Base-by-base conservation (phyloP, 2,113 vertebrate genomes). In the Aix galericulata region DNA sequence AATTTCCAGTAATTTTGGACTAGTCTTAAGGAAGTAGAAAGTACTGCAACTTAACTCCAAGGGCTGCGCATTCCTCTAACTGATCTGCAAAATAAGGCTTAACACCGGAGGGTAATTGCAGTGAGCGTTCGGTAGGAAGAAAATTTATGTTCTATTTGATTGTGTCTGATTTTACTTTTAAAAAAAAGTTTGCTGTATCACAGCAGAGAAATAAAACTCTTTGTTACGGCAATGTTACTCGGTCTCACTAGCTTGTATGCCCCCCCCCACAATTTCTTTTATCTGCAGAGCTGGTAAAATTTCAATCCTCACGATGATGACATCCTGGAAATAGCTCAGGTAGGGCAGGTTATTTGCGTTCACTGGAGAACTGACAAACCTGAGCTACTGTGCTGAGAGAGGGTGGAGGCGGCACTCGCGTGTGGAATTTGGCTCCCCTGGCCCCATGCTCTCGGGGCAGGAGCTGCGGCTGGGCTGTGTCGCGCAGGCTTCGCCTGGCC, bases 381-480 rank as follows among this genome's bases (percentile, higher is more conserved):
- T n/a, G 48, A 73, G 34, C 40, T 3, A 1, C 4, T 40, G 56
- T 31, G 26, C n/a, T 20, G 18, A 15, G 21, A 0, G 8, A 69
- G 81, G 88, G 58, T 22, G 52, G 62, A 71, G 40, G 7, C 68
- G 12, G 40, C 42, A 22, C 17, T 68, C 55, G 78, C 79, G 75
- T 13, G 16, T 52, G 82, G 84, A 32, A 60, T 42, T 89, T 21
- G 93, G 67, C 48, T 79, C 42, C 48, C 46, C 32, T 20, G 9
- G 66, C 48, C 72, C 90, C 20, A 9, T 1, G 20, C 46, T 46
- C 46, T 20, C 18, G 73, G 87, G 96, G 97, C 97, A 96, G 97
- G 98, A 97, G 96, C 82, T 48, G 88, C 91, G 94, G 82, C 95
- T 91, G 95, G 82, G 93, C 94, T 97, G 96, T 89, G 95, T 98